These are phyloP conservation scores for Drosophila nr. fundita DNA, from an alignment of 2,888 invertebrate species.

Conservation along the genomic window DNA sequence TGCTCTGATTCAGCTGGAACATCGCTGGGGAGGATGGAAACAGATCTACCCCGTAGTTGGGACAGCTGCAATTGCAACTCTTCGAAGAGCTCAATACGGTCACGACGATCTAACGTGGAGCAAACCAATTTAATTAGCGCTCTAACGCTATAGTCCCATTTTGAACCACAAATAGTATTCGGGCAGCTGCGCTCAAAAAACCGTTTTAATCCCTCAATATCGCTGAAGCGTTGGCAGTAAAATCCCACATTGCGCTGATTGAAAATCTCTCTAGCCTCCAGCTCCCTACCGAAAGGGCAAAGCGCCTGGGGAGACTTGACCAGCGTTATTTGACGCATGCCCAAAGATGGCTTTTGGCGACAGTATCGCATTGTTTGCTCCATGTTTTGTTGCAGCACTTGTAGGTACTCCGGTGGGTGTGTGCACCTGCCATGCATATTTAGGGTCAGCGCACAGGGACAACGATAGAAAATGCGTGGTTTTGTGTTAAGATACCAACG, in stretches of 20 bases:
- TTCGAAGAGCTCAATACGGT: constrained; percentile 30
- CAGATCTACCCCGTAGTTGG: constrained; percentile 21
- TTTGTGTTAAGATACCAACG: constrained; percentile 70
- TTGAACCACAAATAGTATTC: not conserved
- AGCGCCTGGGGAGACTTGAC: fast-evolving
- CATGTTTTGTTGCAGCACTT: constrained; percentile 42
- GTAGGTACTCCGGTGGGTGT: constrained; percentile 62
- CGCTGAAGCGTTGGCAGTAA: constrained; percentile 34
- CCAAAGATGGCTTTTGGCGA: not conserved
- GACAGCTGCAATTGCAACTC: constrained; percentile 35
- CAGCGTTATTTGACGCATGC: too few relatives aligned
- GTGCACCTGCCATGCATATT: constrained; percentile 68
- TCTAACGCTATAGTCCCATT: constrained; percentile 62
- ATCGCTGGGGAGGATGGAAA: constrained; percentile 3
- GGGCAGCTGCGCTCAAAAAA: constrained; percentile 37
- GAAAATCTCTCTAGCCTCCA: constrained; percentile 56
- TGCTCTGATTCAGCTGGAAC: constrained; percentile 37
- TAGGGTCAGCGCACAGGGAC: constrained; percentile 57
- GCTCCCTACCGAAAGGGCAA: constrained; percentile 42
- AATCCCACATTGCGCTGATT: constrained; percentile 53
- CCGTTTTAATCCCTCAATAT: constrained; percentile 31
- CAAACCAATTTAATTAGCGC: constrained; percentile 44
- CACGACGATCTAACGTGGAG: not conserved
- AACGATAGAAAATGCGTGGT: constrained; percentile 63
- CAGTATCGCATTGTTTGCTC: not conserved